A percentile compares a stretch with the other conserved stretches of the same genome.
These are phyloP conservation scores for Pecten maximus DNA, from an alignment of 2,888 invertebrate genomes.

Conservation along the genomic window DNA sequence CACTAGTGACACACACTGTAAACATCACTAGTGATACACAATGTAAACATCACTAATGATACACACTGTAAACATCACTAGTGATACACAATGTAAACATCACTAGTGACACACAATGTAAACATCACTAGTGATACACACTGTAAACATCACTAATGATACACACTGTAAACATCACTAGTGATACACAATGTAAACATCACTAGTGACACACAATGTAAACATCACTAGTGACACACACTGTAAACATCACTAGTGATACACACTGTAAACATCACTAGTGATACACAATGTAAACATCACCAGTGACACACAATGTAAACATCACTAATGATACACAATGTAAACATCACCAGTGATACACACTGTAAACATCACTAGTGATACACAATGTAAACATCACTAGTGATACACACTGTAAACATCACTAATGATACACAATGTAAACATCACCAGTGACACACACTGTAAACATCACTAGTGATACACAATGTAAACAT, in stretches of 20 bases:
- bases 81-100: neutral
- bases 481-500: too few species aligned
- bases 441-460: neutral
- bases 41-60: too few species aligned
- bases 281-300: neutral
- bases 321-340: neutral
- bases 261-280: neutral
- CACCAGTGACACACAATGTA: neutral
- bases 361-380: neutral
- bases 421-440: neutral
- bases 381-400: too few species aligned
- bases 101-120: neutral
- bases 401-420: neutral
- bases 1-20: too few species aligned
- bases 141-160: neutral
- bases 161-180: neutral
- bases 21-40: neutral
- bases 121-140: neutral
- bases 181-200: neutral
- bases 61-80: neutral
- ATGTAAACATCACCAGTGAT: neutral
- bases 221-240: too few species aligned
- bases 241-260: too few species aligned
- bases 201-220: too few species aligned
- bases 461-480: too few species aligned